phyloP scores from a whole-genome alignment of 2,797 vertebrate genomes.

The Megaceryle alcyon region DNA sequence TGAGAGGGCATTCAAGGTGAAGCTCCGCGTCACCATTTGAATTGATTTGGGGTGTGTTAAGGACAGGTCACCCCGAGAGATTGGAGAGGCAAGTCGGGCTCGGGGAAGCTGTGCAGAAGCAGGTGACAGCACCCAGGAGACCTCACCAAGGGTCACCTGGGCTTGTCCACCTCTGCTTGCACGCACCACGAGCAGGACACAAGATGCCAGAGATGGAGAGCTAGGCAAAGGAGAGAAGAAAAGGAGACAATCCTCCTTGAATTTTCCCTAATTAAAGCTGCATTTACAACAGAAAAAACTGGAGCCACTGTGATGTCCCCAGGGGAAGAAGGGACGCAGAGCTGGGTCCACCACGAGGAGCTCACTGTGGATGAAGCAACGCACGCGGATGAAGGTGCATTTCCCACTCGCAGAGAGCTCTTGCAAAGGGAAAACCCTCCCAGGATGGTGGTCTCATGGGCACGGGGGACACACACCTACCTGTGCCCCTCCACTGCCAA shows the following conservation, averaged over 20 bases:
- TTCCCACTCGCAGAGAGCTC: background rate
- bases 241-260: background rate
- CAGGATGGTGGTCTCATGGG: rapidly evolving
- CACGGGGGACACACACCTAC: rapidly evolving
- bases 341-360: rapidly evolving
- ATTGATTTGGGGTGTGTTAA: background rate
- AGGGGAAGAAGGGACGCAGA: background rate
- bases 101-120: rapidly evolving
- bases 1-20: background rate
- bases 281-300: background rate
- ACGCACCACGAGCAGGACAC: background rate
- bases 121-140: background rate
- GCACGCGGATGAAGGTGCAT: rapidly evolving
- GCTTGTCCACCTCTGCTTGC: background rate
- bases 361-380: rapidly evolving
- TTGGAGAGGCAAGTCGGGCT: rapidly evolving
- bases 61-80: background rate
- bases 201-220: rapidly evolving
- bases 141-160: too few relatives aligned
- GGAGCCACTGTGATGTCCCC: rapidly evolving
- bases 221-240: too few relatives aligned
- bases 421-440: background rate
- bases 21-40: rapidly evolving
- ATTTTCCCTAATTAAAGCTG: background rate
- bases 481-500: background rate